Base-by-base conservation (phyloP, 2,797 vertebrate species). In the Lutjanus argentimaculatus region DNA sequence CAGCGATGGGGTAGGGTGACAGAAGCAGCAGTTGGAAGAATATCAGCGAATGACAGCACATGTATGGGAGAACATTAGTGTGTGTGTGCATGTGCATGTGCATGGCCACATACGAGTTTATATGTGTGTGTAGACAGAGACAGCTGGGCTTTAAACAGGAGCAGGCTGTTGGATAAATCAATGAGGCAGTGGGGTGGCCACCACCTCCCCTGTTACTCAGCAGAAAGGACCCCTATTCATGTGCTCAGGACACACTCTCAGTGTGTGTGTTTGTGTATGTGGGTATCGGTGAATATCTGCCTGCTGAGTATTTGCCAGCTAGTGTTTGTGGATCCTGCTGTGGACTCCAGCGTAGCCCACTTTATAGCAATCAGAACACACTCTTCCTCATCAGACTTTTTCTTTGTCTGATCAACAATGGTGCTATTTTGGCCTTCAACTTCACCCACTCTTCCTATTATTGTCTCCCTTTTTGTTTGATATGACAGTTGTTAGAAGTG, bases 81-180 rank as follows among this genome's bases (percentile, higher is more conserved):
- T 30, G 56, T 46, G 77, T 73, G 71, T 65, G 58, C 72, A 72
- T 25, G 83, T 68, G 70, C 73, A 22, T 57, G 13, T 57, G 22
- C n/a, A n/a, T 11, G 55, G 25, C 19, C 69, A 77, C 59, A 16
- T 73, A 68, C 30, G 53, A 83, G 58, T 79, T 80, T 80, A 22
- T 77, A n/a, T 80, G 77, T 84, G 85, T 86, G 79, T 87, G 83
- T 81, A 83, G 90, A 91, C 86, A 88, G 80, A 88, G 91, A 91
- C 91, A 94, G 91, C 91, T 93, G 88, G 90, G 85, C 83, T 92
- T 90, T 89, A 92, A 91, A 91, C 84, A 90, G 85, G 81, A 90
- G 77, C 91, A 88, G 88, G 81, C 90, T 93, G 91, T 89, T 83
- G 85, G 88, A 91, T 90, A 90, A 93, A 94, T 93, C 91, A 91